Evolutionary conservation across 2,888 invertebrate species (phyloP).

Genomic region (Latheticus oryzae): DNA sequence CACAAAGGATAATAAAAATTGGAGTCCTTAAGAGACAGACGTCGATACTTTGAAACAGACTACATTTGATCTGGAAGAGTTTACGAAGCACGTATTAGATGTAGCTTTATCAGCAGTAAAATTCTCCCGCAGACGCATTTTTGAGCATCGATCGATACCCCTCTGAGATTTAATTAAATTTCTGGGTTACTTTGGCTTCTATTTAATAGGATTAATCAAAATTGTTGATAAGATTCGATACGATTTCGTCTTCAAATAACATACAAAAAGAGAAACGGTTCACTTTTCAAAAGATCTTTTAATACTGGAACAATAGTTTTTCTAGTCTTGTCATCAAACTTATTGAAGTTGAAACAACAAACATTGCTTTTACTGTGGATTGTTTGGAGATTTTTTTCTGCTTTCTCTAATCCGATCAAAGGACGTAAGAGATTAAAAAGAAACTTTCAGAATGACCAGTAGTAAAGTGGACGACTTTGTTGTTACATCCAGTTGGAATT

Average conservation of each 20-base stretch:
- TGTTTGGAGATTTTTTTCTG: too few species aligned
- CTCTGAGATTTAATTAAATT: slow-evolving; percentile 46
- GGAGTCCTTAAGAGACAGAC: slow-evolving; percentile 34
- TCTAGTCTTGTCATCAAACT: slow-evolving; percentile 9
- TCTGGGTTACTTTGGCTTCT: slow-evolving; percentile 26
- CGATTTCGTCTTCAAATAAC: too few species aligned
- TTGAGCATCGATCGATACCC: slow-evolving; percentile 32
- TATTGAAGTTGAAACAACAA: slow-evolving; percentile 8
- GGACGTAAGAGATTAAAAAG: slow-evolving; percentile 2
- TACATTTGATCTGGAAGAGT: slow-evolving; percentile 30
- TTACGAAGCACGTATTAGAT: slow-evolving; percentile 34
- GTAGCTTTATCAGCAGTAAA: slow-evolving; percentile 29
- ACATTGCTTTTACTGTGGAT: slow-evolving; percentile 3
- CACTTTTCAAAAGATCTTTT: slow-evolving; percentile 6
- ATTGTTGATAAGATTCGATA: slow-evolving; percentile 25
- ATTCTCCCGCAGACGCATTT: slow-evolving; percentile 28
- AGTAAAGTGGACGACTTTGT: slow-evolving; percentile 15
- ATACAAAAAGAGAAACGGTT: slow-evolving; percentile 16
- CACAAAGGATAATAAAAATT: slow-evolving; percentile 39
- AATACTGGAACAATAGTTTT: slow-evolving; percentile 14
- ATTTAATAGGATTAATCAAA: slow-evolving; percentile 18
- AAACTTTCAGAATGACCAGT: slow-evolving; percentile 7
- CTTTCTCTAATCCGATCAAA: background rate
- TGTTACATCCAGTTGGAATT: slow-evolving; percentile 12
- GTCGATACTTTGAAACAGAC: slow-evolving; percentile 33